Percentiles rank a stretch among this genome's conserved stretches.
These are phyloP conservation scores for Homarus americanus DNA, from an alignment of 1,140 invertebrate genomes.

Conservation along the genomic window DNA sequence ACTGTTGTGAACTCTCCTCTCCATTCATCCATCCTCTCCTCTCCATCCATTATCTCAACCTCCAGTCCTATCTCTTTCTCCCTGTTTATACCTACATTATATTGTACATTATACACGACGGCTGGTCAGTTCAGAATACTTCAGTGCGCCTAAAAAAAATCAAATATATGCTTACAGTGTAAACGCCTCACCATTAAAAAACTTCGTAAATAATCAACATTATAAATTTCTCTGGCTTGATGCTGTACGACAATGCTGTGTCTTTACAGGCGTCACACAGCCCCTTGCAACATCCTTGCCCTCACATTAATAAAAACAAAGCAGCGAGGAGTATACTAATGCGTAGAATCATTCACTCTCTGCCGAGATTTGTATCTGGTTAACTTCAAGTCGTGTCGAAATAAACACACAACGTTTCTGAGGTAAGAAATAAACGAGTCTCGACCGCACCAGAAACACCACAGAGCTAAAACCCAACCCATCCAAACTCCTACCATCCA, in stretches of 20 bases:
- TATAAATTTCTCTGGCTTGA: not conserved
- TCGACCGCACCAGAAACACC: constrained; percentile 43
- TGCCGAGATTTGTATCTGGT: not conserved
- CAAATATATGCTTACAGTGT: too few species aligned
- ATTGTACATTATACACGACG: too few species aligned
- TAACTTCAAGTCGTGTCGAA: constrained; percentile 19
- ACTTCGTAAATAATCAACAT: too few species aligned
- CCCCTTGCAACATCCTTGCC: not conserved
- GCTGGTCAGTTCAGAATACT: too few species aligned
- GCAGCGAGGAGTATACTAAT: not conserved
- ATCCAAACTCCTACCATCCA: not conserved
- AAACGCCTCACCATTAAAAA: too few species aligned
- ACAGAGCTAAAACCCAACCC: not conserved
- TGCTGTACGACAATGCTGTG: not conserved
- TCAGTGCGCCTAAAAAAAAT: too few species aligned
- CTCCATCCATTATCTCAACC: too few species aligned
- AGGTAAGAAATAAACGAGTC: constrained; percentile 44
- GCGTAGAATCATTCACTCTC: not conserved
- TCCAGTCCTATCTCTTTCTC: too few species aligned
- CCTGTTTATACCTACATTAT: too few species aligned
- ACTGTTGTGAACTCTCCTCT: too few species aligned
- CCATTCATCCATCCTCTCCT: too few species aligned
- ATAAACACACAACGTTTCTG: constrained; percentile 44
- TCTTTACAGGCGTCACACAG: not conserved
- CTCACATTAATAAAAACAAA: not conserved